A percentile compares a stretch with the other conserved stretches of the same genome.
phyloP scores from a whole-genome alignment of 2,888 invertebrate species.

The Eucera pruinosa region DNA sequence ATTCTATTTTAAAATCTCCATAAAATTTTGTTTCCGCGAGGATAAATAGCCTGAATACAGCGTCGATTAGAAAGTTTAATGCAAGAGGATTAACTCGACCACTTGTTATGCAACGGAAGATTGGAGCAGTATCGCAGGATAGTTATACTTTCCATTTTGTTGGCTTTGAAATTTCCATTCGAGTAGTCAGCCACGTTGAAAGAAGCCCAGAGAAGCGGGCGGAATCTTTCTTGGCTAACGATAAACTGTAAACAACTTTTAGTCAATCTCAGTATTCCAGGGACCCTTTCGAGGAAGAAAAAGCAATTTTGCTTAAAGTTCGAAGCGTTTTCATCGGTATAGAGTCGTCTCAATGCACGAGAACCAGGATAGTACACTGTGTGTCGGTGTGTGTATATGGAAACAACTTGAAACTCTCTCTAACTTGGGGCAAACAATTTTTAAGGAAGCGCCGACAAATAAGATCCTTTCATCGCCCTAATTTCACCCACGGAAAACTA shows the following conservation, averaged over 20 bases:
- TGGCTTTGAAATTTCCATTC: slow-evolving; percentile 21
- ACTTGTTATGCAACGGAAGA: neutral
- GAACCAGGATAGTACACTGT: neutral
- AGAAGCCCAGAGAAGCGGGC: neutral
- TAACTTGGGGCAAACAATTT: slow-evolving; percentile 50
- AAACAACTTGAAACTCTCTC: slow-evolving; percentile 50
- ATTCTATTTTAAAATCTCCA: too few relatives aligned
- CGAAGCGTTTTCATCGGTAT: slow-evolving; percentile 44
- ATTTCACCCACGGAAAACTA: slow-evolving; percentile 25
- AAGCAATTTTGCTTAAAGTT: slow-evolving; percentile 63
- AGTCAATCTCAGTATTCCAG: slow-evolving; percentile 49
- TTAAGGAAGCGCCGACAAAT: slow-evolving; percentile 45
- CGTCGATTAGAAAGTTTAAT: neutral
- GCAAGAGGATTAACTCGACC: neutral
- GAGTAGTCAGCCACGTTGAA: neutral
- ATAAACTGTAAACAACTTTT: slow-evolving; percentile 61
- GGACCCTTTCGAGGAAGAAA: slow-evolving; percentile 35
- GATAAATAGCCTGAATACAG: neutral
- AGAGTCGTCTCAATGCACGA: slow-evolving; percentile 38
- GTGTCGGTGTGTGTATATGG: slow-evolving; percentile 6
- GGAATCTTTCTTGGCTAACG: slow-evolving; percentile 36
- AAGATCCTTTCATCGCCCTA: slow-evolving; percentile 48
- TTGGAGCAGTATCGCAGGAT: neutral
- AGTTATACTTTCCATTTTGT: neutral
- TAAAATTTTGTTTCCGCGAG: too few relatives aligned